Percentiles rank a stretch among this genome's conserved stretches.
phyloP scores from a whole-genome alignment of 2,888 invertebrate species.

The Portevinia maculata region DNA sequence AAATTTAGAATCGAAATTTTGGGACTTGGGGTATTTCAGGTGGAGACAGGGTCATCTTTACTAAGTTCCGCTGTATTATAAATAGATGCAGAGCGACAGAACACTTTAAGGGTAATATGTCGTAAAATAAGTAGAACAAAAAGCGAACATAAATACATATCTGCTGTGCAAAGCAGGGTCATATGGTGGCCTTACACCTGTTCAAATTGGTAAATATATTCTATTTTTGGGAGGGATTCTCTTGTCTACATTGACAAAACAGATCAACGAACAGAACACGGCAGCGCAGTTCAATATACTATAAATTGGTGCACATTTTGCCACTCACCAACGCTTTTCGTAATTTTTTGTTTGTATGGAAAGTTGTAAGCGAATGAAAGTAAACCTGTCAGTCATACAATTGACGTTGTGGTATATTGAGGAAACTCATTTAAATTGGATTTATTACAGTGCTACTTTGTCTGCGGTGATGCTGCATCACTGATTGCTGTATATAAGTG shows the following conservation, averaged over 20 bases:
- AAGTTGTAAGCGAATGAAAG: slow-evolving; percentile 44
- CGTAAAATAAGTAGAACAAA: not conserved
- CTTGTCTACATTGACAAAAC: slow-evolving; percentile 2
- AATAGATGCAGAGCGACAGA: slow-evolving; percentile 17
- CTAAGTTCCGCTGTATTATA: slow-evolving; percentile 54
- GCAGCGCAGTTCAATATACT: slow-evolving; percentile 52
- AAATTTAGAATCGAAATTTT: slow-evolving; percentile 43
- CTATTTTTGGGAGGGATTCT: slow-evolving; percentile 11
- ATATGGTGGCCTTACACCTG: slow-evolving; percentile 29
- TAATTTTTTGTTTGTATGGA: slow-evolving; percentile 13
- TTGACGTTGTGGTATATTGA: slow-evolving; percentile 50
- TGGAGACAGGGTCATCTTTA: slow-evolving; percentile 55
- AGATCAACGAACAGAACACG: slow-evolving; percentile 25
- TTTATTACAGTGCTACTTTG: slow-evolving; percentile 19
- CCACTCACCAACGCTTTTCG: not conserved
- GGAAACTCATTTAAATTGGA: slow-evolving; percentile 46
- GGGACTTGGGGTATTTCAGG: slow-evolving; percentile 57
- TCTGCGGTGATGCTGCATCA: not conserved
- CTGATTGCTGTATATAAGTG: slow-evolving; percentile 6
- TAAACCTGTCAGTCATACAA: slow-evolving; percentile 52
- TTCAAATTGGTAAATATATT: not conserved
- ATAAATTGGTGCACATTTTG: slow-evolving; percentile 46
- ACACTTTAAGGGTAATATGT: slow-evolving; percentile 43
- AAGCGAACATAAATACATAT: not conserved
- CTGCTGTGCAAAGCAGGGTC: slow-evolving; percentile 3